Evolutionary conservation across 2,797 vertebrate species (phyloP).

Genomic region (Heliangelus exortis): DNA sequence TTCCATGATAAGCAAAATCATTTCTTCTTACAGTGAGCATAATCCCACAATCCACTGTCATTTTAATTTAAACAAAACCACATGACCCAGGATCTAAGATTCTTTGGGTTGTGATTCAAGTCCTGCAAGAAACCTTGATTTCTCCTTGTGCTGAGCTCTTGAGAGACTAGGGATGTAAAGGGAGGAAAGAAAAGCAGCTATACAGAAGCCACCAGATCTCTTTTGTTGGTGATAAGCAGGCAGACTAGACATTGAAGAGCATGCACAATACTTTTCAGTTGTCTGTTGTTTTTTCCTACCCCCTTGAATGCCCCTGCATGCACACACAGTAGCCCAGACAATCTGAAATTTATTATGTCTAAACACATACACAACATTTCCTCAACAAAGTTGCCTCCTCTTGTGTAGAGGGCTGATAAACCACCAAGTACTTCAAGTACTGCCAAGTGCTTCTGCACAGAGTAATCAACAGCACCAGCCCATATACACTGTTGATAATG

Average conservation of each 20-base stretch:
- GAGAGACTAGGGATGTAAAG: background rate
- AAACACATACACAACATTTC: background rate
- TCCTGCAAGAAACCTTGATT: conserved; percentile 1
- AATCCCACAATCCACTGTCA: background rate
- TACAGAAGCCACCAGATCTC: background rate
- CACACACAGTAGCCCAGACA: background rate
- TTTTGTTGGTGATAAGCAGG: background rate
- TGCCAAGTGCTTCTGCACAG: background rate
- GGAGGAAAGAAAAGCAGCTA: background rate
- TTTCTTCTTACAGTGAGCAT: background rate
- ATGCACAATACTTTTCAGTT: background rate
- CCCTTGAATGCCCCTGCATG: background rate
- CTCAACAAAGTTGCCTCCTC: background rate
- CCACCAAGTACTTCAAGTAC: background rate
- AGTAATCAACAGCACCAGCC: background rate
- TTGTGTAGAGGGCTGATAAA: background rate
- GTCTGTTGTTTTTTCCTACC: background rate
- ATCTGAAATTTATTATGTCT: background rate
- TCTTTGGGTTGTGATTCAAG: conserved; percentile 1
- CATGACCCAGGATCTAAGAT: background rate
- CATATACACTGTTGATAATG: background rate
- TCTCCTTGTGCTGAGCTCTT: background rate
- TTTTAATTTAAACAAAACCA: background rate
- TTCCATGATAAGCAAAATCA: background rate
- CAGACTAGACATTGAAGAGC: background rate